phyloP scores from a whole-genome alignment of 2,113 vertebrate genomes.

The Takifugu flavidus region DNA sequence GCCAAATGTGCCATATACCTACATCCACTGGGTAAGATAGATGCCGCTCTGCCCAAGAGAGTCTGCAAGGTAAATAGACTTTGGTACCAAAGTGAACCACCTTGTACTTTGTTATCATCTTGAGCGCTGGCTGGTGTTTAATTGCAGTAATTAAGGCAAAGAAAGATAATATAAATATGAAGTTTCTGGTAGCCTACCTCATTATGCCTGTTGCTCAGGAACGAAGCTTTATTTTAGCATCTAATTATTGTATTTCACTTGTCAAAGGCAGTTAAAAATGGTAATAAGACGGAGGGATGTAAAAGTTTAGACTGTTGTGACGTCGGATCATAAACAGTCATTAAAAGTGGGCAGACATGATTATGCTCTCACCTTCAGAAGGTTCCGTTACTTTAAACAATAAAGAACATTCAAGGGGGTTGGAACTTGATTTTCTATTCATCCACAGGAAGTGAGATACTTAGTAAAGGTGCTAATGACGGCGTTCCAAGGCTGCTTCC shows the following conservation, averaged over 20 bases:
- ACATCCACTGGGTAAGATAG: conserved; percentile 3
- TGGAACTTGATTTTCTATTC: neutral
- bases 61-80: neutral
- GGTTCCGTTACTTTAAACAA: conserved; percentile 5
- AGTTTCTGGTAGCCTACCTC: too few species aligned
- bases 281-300: too few species aligned
- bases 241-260: too few species aligned
- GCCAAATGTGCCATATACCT: conserved; percentile 19
- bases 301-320: too few species aligned
- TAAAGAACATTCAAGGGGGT: neutral
- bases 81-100: neutral
- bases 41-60: conserved; percentile 1
- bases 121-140: too few species aligned
- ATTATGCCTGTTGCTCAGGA: too few species aligned
- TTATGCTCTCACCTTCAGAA: neutral
- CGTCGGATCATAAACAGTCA: too few species aligned
- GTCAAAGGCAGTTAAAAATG: too few species aligned
- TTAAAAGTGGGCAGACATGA: neutral
- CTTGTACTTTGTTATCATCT: too few species aligned
- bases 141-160: too few species aligned
- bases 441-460: neutral
- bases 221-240: too few species aligned
- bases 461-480: conserved; percentile 7
- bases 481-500: conserved; percentile 4
- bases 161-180: too few species aligned